These are phyloP conservation scores for Cyprinodon tularosa DNA, from an alignment of 2,113 vertebrate species.

Conservation along the genomic window DNA sequence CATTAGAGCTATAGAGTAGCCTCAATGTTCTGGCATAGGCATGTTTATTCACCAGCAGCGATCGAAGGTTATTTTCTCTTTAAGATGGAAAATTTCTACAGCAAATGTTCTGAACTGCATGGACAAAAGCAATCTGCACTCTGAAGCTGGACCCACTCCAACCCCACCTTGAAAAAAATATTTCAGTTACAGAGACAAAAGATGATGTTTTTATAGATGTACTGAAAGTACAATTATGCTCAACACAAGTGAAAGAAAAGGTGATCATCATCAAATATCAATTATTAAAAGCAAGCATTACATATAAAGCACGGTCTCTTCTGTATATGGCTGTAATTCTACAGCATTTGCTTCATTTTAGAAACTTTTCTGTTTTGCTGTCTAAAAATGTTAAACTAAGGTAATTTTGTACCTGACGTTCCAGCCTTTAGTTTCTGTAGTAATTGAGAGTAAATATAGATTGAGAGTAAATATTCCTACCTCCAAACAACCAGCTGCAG, in stretches of 20 bases:
- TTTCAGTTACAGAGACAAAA: background rate
- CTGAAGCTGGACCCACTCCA: conserved; percentile 16
- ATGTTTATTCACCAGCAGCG: background rate
- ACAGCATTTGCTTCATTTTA: background rate
- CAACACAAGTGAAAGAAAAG: background rate
- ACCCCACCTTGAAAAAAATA: background rate
- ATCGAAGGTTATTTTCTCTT: conserved; percentile 7
- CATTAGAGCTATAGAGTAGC: conserved; percentile 23
- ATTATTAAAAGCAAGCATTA: too few relatives aligned
- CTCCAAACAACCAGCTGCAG: too few relatives aligned
- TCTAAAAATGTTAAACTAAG: background rate
- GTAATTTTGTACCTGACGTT: too few relatives aligned
- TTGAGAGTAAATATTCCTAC: too few relatives aligned
- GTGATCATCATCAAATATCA: too few relatives aligned
- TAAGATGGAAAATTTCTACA: conserved; percentile 9
- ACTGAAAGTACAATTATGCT: background rate
- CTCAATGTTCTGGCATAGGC: background rate
- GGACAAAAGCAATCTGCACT: conserved; percentile 27
- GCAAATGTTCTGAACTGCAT: conserved; percentile 2
- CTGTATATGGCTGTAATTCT: background rate
- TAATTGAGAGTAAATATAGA: background rate
- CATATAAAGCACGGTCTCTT: background rate
- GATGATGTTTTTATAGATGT: background rate
- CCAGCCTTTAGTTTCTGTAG: background rate
- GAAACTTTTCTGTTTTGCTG: background rate